Evolutionary conservation across 2,888 invertebrate genomes (phyloP), one percentile per base, ranked within the genome.

Genomic region (Callimorpha dominula): DNA sequence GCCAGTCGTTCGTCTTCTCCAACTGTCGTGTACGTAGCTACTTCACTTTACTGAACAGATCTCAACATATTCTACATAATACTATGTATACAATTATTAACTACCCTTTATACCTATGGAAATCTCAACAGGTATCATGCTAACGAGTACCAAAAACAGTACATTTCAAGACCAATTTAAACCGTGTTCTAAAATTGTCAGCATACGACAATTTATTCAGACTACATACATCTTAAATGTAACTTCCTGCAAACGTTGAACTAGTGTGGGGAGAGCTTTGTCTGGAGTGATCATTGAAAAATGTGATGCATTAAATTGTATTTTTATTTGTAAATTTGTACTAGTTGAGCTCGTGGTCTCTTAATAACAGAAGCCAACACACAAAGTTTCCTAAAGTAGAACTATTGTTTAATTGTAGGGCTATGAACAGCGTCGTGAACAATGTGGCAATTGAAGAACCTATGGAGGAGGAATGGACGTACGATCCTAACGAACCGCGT

Each of bases 401-500:
- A 60, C 6, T 7, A 7, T 8, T 42, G 20, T 68, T n/a, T 8
- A 67, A 52, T 78, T 79, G 40, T 76, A 93, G 91, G 74, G 91
- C 95, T 40, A 93, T 96, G 80, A 95, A 94, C 85, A 95, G 96
- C 12, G 96, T 96, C 70, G 96, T 96, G 63, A 95, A 82, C 78
- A 91, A 94, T 17, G 96, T 96, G 68, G 88, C 92, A 1, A 90
- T 94, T 11, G 94, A 95, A 70, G 95, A 95, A 80, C 94, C 95
- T 0, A 90, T 96, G 79, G 97, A 97, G 86, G 97, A 97, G 14
- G 98, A 99, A 90, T 99, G 99, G 98, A 97, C 98, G 0, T 98
- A 98, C 86, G 99, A 99, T 95, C 99, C 99, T 3, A 99, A 99
- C 93, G 99, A 99, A 92, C 99, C 99, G 0, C 93, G 96, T 68